Base-by-base conservation (phyloP, 2,797 vertebrate genomes). In the Sandelia bainsii region DNA sequence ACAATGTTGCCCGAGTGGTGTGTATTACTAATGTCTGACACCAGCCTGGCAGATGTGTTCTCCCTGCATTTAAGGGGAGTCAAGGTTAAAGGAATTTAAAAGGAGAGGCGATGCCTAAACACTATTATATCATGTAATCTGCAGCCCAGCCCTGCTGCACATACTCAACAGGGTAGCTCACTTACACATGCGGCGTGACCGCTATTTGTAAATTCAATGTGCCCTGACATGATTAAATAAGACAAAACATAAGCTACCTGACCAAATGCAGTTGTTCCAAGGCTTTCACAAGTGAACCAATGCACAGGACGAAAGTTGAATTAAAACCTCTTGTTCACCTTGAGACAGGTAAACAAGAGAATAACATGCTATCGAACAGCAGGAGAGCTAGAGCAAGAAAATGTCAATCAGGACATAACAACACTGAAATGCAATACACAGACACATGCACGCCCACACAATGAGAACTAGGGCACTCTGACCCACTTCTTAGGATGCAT, bases 51-150 rank as follows among this genome's bases (percentile, higher is more conserved):
- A 95, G 93, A 93, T 93, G 94, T 93, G 91, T 88, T 87, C 90
- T 82, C 89, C 76, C 80, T 79, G 91, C 92, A 91, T 93, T 94
- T 94, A 93, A 93, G 90, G 93, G 90, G 90, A 95, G 93, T 93
- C 93, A 95, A 95, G 94, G 95, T 95, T 95, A 94, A 93, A 94
- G 89, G 89, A 93, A 93, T 94, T 92, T 92, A 89, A 92, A 92
- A 91, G 89, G 86, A 84, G 82, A 90, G 91, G 90, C 90, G 72
- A 91, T 89, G 90, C 92, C 89, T 91, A 91, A 92, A 93, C 92
- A 86, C 86, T 87, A 92, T 93, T 93, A 91, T 87, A 92, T 93
- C 87, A 93, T 93, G 93, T 93, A 92, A 94, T 93, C 90, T 89
- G 89, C 85, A 84, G 89, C 83, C 90, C 75, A 83, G 85, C 73